These are phyloP conservation scores for Acrobeloides nanus DNA, from an alignment of 2,888 invertebrate species.

Conservation along the genomic window DNA sequence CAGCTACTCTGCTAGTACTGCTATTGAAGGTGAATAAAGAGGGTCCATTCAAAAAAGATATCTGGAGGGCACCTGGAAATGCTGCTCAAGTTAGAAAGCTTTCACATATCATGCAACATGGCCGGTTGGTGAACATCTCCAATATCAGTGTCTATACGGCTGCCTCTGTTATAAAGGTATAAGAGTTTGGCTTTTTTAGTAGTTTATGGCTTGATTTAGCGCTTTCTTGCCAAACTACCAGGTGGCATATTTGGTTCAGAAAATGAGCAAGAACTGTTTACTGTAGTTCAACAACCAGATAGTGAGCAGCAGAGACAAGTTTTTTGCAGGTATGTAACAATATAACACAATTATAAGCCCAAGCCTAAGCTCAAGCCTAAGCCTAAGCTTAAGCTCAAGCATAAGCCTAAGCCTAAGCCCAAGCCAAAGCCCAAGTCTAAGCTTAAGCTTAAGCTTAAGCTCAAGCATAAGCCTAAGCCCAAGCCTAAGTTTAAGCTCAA, in stretches of 20 bases:
- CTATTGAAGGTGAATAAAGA: slow-evolving; percentile 85
- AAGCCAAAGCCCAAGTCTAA: too few species aligned
- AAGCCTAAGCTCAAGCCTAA: too few species aligned
- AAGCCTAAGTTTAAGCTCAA: too few species aligned
- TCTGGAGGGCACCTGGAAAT: slow-evolving; percentile 87
- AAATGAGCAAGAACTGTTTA: slow-evolving; percentile 80
- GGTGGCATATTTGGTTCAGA: slow-evolving; percentile 89
- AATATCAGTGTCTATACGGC: slow-evolving; percentile 95
- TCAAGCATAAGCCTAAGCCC: too few species aligned
- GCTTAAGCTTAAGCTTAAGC: too few species aligned
- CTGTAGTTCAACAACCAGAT: slow-evolving; percentile 71
- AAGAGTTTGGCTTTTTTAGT: slow-evolving; percentile 10
- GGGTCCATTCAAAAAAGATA: slow-evolving; percentile 82
- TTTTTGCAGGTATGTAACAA: slow-evolving; percentile 70
- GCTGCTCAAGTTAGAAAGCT: slow-evolving; percentile 62
- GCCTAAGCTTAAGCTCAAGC: too few species aligned
- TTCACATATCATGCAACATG: slow-evolving; percentile 53
- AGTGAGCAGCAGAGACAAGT: slow-evolving; percentile 74
- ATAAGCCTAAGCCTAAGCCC: too few species aligned
- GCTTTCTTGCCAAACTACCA: slow-evolving; percentile 90
- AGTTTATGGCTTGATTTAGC: slow-evolving; percentile 56
- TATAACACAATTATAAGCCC: background rate
- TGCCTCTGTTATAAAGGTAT: slow-evolving; percentile 87
- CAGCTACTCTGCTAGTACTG: slow-evolving; percentile 58
- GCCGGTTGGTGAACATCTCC: slow-evolving; percentile 54